Evolutionary conservation across 2,113 vertebrate genomes (phyloP), one percentile per base, ranked within the genome.

Genomic region (Balaeniceps rex): DNA sequence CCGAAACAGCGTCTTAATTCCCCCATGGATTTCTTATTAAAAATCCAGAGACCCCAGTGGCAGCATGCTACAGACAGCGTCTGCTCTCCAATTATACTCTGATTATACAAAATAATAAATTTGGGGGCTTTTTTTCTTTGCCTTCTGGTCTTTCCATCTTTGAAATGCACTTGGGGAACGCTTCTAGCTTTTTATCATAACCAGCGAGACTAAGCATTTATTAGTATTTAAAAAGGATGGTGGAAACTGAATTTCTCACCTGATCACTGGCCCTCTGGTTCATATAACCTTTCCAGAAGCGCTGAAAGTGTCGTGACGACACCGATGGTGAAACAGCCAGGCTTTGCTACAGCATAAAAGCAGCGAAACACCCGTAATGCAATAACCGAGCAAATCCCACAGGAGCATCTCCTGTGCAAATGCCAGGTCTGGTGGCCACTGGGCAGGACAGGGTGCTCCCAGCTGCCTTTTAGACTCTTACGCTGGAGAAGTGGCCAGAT

Each of bases 31-130:
- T 97, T 96, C 93, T 80, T 94, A 88, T 90, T 96, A 94, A 85
- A 96, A 96, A 95, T 93, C 26, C 46, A 4, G 58, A 54, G 84
- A 96, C 91, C 92, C 94, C 22, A 52, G 4, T 33, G 95, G 68
- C 58, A 86, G 46, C 2, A 5, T 51, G 38, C 40, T 91, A 44
- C 87, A 94, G 91, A 93, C 93, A 83, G 78, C 36, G 84, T 95
- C 95, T 96, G 93, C 84, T 96, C 63, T 91, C 87, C 93, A 94
- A 94, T 97, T 95, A 93, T 93, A 93, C 58, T 91, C 87, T 91
- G 93, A 94, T 97, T 95, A 93, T 93, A 93, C 52, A 75, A 94
- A 97, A 95, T 92, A 97, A 94, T 95, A 97, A 96, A 97, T 87
- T 64, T 52, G 17, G 42, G 24, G 42, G 17, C 33, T n/a, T 78